Percentiles rank a stretch among this genome's conserved stretches.
phyloP scores from a whole-genome alignment of 2,888 invertebrate species.

The Cosmorhoe ocellata region DNA sequence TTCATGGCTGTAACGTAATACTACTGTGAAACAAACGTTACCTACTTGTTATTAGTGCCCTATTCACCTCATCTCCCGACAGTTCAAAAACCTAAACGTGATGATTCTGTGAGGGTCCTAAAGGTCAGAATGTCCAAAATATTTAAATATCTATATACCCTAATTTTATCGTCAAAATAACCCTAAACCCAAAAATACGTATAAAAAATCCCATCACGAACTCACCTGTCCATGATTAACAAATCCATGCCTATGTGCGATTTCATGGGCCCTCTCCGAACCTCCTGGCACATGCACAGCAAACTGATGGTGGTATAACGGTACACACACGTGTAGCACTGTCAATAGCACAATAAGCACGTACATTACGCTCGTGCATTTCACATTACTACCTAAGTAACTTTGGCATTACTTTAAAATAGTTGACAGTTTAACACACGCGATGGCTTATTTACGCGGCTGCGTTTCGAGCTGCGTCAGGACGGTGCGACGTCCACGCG shows the following conservation, averaged over 20 bases:
- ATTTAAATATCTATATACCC: too few relatives aligned
- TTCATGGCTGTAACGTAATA: too few relatives aligned
- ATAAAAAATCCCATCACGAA: not conserved
- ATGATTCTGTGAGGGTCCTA: too few relatives aligned
- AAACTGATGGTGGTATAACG: conserved; percentile 80
- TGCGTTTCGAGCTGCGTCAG: conserved; percentile 45
- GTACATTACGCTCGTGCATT: conserved; percentile 75
- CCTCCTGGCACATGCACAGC: conserved; percentile 89
- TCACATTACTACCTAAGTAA: conserved; percentile 61
- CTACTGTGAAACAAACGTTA: too few relatives aligned
- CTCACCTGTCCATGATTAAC: conserved; percentile 77
- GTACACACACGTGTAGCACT: conserved; percentile 72
- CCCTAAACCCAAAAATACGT: too few relatives aligned
- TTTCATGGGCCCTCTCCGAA: conserved; percentile 55
- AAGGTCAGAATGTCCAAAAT: too few relatives aligned
- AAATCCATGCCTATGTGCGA: conserved; percentile 76
- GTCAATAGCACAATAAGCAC: conserved; percentile 68
- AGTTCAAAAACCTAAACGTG: too few relatives aligned
- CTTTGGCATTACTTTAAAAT: conserved; percentile 33
- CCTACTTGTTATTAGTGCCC: too few relatives aligned
- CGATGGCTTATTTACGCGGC: conserved; percentile 29
- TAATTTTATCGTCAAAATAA: too few relatives aligned
- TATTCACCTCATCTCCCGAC: too few relatives aligned
- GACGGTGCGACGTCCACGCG: conserved; percentile 46
- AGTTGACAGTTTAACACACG: conserved; percentile 40